Evolutionary conservation across 2,797 vertebrate species (phyloP), one percentile per base, ranked within the genome.

Genomic region (Xenops minutus): DNA sequence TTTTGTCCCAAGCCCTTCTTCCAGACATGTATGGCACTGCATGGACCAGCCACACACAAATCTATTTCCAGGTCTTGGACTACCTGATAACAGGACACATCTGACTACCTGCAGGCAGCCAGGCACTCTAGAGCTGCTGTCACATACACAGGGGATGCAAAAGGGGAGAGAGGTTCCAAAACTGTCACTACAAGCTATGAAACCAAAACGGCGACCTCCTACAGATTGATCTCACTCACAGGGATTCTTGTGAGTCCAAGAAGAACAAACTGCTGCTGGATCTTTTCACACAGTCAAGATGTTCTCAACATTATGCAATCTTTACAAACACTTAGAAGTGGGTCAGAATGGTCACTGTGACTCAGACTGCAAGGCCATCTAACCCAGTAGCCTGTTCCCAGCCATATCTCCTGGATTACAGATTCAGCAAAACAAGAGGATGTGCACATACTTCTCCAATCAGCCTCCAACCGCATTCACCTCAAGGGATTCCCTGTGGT

Each of bases 401-500:
- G 4, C 29, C 3, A 0, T 8, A 78, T 14, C 67, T 75, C 21
- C n/a, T 10, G 34, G 26, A 4, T 73, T 66, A 76, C 1, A 1
- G 39, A 34, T 39, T 44, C 71, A 66, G 27, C 39, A 72, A 69
- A 86, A 51, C 36, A 83, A 39, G 39, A 67, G 29, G 46, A 56
- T 3, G 7, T 4, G 59, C 10, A 43, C 2, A 0, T 29, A 69
- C 3, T 74, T 51, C 46, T 77, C 37, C 6, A 12, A 26, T 3
- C 30, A 73, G 24, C n/a, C 30, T 83, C 36, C 2, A 7, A 5
- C 15, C 34, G 13, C 80, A 59, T 30, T 55, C 13, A 75, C 32
- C 37, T 80, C 18, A 43, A 92, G 51, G 20, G 39, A 73, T 82
- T 93, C 63, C 77, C 71, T 87, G 36, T 68, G 86, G 36, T 87